Evolutionary conservation across 2,113 vertebrate genomes (phyloP).

Genomic region (Phyllostomus discolor): DNA sequence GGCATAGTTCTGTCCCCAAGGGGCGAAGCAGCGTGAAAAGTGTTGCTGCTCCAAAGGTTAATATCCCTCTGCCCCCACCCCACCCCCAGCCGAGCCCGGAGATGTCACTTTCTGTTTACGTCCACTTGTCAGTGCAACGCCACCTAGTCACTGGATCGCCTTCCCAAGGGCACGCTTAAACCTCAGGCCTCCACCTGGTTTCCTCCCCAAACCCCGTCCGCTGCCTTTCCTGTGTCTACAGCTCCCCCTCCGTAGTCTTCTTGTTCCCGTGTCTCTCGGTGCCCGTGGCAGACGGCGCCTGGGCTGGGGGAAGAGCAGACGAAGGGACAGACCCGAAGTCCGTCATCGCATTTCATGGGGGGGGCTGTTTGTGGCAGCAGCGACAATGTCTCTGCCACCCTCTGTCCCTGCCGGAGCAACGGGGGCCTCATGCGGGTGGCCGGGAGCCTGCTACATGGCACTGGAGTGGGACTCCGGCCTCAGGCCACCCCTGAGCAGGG

Average conservation of each 20-base stretch:
- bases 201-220: not conserved
- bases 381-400: accelerated
- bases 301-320: not conserved
- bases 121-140: not conserved
- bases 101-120: not conserved
- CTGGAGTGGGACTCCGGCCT: not conserved
- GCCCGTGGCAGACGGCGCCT: not conserved
- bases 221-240: not conserved
- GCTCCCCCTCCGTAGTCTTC: not conserved
- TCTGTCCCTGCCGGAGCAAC: not conserved
- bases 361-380: not conserved
- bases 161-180: not conserved
- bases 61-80: not conserved
- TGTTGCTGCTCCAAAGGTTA: not conserved
- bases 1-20: not conserved
- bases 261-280: not conserved
- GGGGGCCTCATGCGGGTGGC: accelerated
- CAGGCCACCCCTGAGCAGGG: not conserved
- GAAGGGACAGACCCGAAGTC: not conserved
- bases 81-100: not conserved
- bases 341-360: not conserved
- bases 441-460: accelerated
- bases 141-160: not conserved
- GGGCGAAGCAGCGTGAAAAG: not conserved
- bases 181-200: not conserved